Evolutionary conservation across 2,797 vertebrate species (phyloP).

Genomic region (Hyperoplus lanceolatus): DNA sequence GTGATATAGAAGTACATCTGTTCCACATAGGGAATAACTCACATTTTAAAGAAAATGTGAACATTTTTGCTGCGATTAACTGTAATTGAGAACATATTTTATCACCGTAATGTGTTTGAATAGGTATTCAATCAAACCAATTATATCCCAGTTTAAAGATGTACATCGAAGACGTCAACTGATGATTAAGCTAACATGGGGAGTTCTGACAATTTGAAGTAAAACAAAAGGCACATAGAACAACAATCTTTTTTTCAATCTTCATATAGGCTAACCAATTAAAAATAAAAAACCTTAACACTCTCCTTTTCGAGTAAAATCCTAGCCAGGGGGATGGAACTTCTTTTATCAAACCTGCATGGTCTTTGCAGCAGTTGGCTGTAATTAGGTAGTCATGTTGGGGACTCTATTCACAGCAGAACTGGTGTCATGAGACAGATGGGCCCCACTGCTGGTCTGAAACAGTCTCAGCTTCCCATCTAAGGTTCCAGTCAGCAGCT

Average conservation of each 20-base stretch:
- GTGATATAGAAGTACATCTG: constrained; percentile 59
- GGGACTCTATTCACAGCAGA: constrained; percentile 51
- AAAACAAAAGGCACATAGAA: constrained; percentile 22
- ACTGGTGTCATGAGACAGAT: constrained; percentile 57
- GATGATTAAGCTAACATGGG: constrained; percentile 22
- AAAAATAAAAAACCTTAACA: constrained; percentile 31
- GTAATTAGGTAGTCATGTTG: constrained; percentile 55
- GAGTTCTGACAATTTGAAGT: constrained; percentile 20
- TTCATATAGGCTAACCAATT: constrained; percentile 27
- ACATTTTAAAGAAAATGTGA: constrained; percentile 31
- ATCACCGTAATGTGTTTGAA: constrained; percentile 38
- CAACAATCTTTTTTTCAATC: constrained; percentile 33
- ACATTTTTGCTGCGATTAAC: constrained; percentile 28
- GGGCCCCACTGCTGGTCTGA: constrained; percentile 66
- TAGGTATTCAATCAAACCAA: constrained; percentile 17
- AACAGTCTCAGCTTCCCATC: constrained; percentile 91
- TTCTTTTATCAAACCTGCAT: constrained; percentile 59
- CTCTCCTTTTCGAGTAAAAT: constrained; percentile 39
- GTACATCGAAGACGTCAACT: constrained; percentile 1
- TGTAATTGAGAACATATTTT: constrained; percentile 31
- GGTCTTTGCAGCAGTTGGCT: constrained; percentile 52
- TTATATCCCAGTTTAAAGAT: constrained; percentile 14
- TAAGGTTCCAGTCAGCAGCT: constrained; percentile 91
- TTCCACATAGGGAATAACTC: constrained; percentile 45
- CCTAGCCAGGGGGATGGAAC: constrained; percentile 38